These are phyloP conservation scores for Hypomecis punctinalis DNA, from an alignment of 2,888 invertebrate genomes.

Conservation along the genomic window DNA sequence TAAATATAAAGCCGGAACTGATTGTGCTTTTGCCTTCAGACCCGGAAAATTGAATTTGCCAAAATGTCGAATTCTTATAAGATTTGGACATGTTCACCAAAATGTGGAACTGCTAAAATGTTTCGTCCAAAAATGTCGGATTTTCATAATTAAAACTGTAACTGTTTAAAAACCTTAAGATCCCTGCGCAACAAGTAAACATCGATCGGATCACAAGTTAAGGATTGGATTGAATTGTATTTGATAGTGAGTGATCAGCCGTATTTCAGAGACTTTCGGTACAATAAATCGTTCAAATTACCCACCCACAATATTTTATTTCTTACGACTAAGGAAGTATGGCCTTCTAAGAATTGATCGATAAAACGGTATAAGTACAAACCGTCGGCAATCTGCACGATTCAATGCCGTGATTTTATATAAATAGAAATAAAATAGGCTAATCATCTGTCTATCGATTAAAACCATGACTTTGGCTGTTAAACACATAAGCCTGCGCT, in stretches of 20 bases:
- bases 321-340: slow-evolving; percentile 4
- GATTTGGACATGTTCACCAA: too few relatives aligned
- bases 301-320: background rate
- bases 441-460: slow-evolving; percentile 10
- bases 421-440: slow-evolving; percentile 18
- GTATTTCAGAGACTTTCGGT: background rate
- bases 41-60: too few relatives aligned
- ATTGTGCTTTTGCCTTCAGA: too few relatives aligned
- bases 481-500: slow-evolving; percentile 12
- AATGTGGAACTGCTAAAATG: too few relatives aligned
- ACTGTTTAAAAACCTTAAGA: too few relatives aligned
- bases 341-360: slow-evolving; percentile 18
- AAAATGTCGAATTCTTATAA: too few relatives aligned
- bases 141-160: too few relatives aligned
- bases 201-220: too few relatives aligned
- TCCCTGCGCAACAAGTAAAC: too few relatives aligned
- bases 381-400: slow-evolving; percentile 15
- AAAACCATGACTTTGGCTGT: slow-evolving; percentile 10
- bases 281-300: background rate
- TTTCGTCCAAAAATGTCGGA: too few relatives aligned
- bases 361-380: slow-evolving; percentile 12
- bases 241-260: too few relatives aligned
- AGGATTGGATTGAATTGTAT: too few relatives aligned
- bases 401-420: slow-evolving; percentile 20
- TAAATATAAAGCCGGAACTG: background rate